Evolutionary conservation across 2,888 invertebrate genomes (phyloP).

Genomic region (Embidobia sp.): DNA sequence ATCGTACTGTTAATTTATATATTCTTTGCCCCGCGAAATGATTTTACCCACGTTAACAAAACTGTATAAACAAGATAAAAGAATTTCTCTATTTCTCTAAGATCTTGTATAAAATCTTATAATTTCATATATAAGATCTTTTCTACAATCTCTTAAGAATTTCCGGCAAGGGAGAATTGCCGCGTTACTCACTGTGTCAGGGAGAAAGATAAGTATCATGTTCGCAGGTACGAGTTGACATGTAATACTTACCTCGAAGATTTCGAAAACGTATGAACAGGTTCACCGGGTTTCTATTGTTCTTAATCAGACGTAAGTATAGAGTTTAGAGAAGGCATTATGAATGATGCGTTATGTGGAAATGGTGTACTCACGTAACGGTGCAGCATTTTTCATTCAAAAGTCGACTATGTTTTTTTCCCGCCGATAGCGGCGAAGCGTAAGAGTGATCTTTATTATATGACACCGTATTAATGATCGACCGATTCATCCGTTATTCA

Average conservation of each 20-base stretch:
- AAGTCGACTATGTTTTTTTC: constrained; percentile 24
- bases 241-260: constrained; percentile 55
- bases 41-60: not conserved
- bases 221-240: constrained; percentile 56
- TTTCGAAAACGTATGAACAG: constrained; percentile 52
- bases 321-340: constrained; percentile 34
- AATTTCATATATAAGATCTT: constrained; percentile 35
- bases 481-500: constrained; percentile 40
- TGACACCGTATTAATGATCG: constrained; percentile 15
- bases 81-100: constrained; percentile 18
- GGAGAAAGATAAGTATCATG: constrained; percentile 53
- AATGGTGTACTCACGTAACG: constrained; percentile 35
- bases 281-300: constrained; percentile 55
- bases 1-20: no score
- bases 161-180: constrained; percentile 50
- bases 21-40: not conserved
- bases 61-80: constrained; percentile 4
- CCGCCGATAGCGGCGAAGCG: constrained; percentile 8
- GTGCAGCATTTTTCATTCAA: constrained; percentile 37
- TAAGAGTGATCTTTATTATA: constrained; percentile 45
- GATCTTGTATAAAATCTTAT: constrained; percentile 27
- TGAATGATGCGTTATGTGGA: constrained; percentile 50
- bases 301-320: constrained; percentile 50
- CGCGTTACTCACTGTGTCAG: constrained; percentile 53
- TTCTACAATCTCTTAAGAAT: constrained; percentile 43